Evolutionary conservation across 1,140 invertebrate genomes (phyloP), one percentile per base, ranked within the genome.

Genomic region (Drosophila teissieri): DNA sequence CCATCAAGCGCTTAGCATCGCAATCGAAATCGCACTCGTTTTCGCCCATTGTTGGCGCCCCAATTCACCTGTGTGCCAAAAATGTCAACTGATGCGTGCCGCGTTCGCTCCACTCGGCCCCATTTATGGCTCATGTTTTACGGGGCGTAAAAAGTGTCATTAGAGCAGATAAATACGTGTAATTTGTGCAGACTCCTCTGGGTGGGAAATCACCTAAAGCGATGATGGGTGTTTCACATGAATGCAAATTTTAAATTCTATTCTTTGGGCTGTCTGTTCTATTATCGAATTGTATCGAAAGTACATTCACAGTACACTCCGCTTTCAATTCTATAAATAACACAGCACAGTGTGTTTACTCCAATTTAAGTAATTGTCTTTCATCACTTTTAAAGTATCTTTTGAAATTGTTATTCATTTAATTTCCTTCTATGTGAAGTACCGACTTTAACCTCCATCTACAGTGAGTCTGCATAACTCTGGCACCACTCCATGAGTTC

Each of bases 81-180:
- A 70, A 70, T 70, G 64, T 57, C 68, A 70, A 70, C 70, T 70
- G 68, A 57, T 70, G 68, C 44, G 64, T 70, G 53, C 39, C 49
- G 40, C 48, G 31, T 55, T 55, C 22, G 31, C 48, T 56, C 42
- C 49, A 56, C 34, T 61, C 60, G 65, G 65, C 46, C 1, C 51
- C 48, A 61, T 84, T 73, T 85, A 80, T 68, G 49, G 49, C 54
- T 51, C n/a, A 51, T 80, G 73, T 73, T 84, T 80, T 85, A 80
- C 82, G 81, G 68, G 73, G 76, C 81, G 81, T 80, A 68, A 77
- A 65, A 73, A 84, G 51, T 77, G 51, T 77, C 81, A 85, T 84
- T 84, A 84, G 60, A 60, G 39, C 65, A 57, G 68, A 72, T 72
- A 70, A 57, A 70, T 70, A 49, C 52, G 12, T 72, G 53, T 70